phyloP scores from a whole-genome alignment of 2,797 vertebrate genomes.

The Clarias pachynema region DNA sequence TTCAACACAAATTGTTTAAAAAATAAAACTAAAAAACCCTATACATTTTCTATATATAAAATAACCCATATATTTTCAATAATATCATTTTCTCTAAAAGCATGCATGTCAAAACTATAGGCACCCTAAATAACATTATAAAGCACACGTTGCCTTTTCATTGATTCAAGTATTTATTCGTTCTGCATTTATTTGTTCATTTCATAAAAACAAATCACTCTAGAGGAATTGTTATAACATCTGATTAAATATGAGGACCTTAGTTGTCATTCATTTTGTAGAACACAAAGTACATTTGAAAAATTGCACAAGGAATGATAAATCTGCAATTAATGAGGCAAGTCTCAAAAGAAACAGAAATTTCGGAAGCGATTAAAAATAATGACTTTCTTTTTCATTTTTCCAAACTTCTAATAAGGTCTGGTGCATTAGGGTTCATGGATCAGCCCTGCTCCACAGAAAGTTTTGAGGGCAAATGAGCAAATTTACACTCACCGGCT shows the following conservation, averaged over 20 bases:
- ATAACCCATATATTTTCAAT: too few species aligned
- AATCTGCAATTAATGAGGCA: not conserved
- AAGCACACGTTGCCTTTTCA: not conserved
- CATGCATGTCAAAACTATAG: not conserved
- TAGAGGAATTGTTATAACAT: not conserved
- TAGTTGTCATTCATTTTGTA: not conserved
- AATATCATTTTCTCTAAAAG: not conserved
- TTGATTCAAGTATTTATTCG: not conserved
- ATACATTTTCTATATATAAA: too few species aligned
- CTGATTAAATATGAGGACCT: not conserved
- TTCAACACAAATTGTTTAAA: not conserved
- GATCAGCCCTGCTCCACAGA: not conserved
- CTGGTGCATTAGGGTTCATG: not conserved
- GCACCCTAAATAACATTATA: not conserved
- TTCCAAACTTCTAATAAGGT: not conserved
- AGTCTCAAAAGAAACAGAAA: too few species aligned
- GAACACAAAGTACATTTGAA: not conserved
- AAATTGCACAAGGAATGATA: not conserved
- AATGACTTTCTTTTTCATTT: not conserved
- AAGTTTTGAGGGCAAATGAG: not conserved
- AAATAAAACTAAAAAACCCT: not conserved
- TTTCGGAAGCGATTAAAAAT: not conserved
- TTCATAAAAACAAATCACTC: not conserved
- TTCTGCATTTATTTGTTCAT: not conserved
- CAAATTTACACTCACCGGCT: not conserved